Base-by-base conservation (phyloP, 2,113 vertebrate genomes). In the Crotalus tigris region DNA sequence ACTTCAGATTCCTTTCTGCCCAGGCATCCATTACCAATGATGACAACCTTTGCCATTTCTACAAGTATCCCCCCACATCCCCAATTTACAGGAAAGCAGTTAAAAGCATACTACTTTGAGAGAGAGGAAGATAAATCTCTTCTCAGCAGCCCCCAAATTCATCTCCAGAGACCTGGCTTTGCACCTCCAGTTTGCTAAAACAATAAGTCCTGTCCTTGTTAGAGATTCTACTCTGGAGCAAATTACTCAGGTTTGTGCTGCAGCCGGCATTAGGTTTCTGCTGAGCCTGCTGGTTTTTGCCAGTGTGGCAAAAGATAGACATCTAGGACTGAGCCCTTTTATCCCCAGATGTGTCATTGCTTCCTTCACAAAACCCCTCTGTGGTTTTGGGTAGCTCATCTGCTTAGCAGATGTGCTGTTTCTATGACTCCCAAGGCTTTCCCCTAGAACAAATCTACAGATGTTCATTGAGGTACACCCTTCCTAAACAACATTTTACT, bases 391-490 rank as follows among this genome's bases (percentile, higher is more conserved):
- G n/a, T 3, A 93, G 81, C 87, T 93, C 39, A 0, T 90, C 94
- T 94, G 95, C 93, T 93, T 61, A 92, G 58, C 55, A 89, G 1
- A 87, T 92, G 92, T 91, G 95, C 92, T 39, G 58, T 57, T 93
- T 91, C 93, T 51, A 21, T 81, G 29, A 58, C 88, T 86, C 51
- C 44, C 51, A 15, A 0, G 0, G 12, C 57, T 93, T 92, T 85
- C 87, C n/a, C 33, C 86, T 89, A 59, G 91, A 92, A 87, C 86
- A 95, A 95, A 93, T 26, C 94, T 58, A 23, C 92, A 91, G 69
- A 1, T 92, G 93, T 90, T 88, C 33, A 88, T 55, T 23, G 44
- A 61, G 57, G 69, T 90, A 94, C 85, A 90, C 44, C 15, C 53
- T 53, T 90, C 87, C 49, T 57, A 87, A 69, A 59, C 58, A 87